Conservation (phyloP, 2,888 invertebrate species). For the Morpho deidamia region DNA sequence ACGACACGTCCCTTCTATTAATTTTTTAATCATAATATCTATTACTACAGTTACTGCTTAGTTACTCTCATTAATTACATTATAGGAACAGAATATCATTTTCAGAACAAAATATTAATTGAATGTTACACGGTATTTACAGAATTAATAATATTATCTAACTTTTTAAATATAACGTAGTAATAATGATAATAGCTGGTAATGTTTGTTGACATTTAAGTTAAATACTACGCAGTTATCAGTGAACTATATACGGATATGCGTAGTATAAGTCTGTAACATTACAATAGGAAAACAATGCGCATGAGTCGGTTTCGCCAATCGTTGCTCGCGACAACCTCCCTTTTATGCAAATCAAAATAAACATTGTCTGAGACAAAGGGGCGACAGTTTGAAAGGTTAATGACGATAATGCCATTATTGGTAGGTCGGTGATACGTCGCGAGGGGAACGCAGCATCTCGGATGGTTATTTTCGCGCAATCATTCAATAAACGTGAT, state of each 20-base stretch:
- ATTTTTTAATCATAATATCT: no score
- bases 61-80: no score
- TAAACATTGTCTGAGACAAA: conserved; percentile 23
- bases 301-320: conserved; percentile 10
- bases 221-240: background rate
- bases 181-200: no score
- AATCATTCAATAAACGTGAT: conserved; percentile 77
- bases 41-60: no score
- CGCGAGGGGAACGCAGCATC: conserved; percentile 58
- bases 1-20: no score
- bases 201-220: no score
- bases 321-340: conserved; percentile 14
- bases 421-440: conserved; percentile 48
- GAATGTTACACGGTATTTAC: no score
- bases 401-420: conserved; percentile 48
- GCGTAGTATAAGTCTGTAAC: background rate
- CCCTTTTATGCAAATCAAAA: conserved; percentile 25
- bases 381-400: conserved; percentile 46
- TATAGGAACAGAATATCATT: no score
- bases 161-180: no score
- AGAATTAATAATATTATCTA: no score
- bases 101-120: no score
- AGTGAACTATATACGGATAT: no score
- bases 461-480: conserved; percentile 67
- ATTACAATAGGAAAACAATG: conserved; percentile 22